phyloP scores from a whole-genome alignment of 2,113 vertebrate species.

The Prunella fulvescens region DNA sequence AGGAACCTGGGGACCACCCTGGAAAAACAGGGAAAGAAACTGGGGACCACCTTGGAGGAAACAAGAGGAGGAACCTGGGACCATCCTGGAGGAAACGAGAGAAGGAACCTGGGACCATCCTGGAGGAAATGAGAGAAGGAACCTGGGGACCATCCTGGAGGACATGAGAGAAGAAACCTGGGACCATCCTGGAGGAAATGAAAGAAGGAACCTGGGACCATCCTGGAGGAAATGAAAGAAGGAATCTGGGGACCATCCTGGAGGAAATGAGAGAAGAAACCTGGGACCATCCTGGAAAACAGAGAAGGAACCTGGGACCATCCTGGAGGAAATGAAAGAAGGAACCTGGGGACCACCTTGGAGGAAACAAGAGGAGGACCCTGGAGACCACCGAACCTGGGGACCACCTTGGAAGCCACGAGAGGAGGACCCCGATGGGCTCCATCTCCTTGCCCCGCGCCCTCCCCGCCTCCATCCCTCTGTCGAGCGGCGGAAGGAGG shows the following conservation, averaged over 20 bases:
- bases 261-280: too few species aligned
- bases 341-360: rapidly evolving
- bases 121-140: too few species aligned
- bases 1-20: neutral
- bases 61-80: neutral
- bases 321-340: too few species aligned
- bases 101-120: neutral
- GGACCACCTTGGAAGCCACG: rapidly evolving
- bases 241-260: neutral
- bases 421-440: rapidly evolving
- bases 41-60: neutral
- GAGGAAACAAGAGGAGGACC: neutral
- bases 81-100: rapidly evolving
- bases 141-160: rapidly evolving
- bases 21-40: too few species aligned
- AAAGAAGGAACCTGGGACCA: neutral
- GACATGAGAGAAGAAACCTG: neutral
- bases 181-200: neutral
- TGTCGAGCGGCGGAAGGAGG: neutral
- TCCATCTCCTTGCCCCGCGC: neutral
- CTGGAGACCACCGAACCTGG: neutral
- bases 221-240: rapidly evolving
- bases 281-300: rapidly evolving
- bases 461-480: neutral
- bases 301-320: too few species aligned